A percentile compares a stretch with the other conserved stretches of the same genome.
These are phyloP conservation scores for Lasioglossum pauxillum DNA, from an alignment of 2,888 invertebrate species.

Conservation along the genomic window DNA sequence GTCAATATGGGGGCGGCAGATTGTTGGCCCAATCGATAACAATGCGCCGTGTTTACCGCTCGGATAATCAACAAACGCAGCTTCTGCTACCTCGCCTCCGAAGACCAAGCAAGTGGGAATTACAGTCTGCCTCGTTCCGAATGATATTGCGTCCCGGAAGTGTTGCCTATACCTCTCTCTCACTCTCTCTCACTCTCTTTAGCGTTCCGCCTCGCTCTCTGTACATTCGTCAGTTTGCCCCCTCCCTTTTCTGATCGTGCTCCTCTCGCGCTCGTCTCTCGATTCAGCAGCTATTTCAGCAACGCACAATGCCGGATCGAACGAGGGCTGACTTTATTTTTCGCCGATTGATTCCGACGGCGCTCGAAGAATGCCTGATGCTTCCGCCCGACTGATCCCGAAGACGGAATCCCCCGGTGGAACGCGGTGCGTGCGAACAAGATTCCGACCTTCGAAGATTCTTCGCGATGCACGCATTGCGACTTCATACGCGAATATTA, in stretches of 20 bases:
- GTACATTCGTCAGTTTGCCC: constrained; percentile 24
- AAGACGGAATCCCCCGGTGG: not conserved
- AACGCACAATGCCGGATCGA: constrained; percentile 8
- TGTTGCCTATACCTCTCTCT: constrained; percentile 35
- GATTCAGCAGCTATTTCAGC: constrained; percentile 1
- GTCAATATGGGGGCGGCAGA: constrained; percentile 79
- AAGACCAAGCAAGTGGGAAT: constrained; percentile 74
- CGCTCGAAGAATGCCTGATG: constrained; percentile 18
- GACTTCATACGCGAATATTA: not conserved
- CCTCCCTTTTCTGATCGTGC: too few species aligned
- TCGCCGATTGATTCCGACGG: constrained; percentile 14
- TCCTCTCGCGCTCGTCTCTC: not conserved
- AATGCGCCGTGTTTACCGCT: constrained; percentile 79
- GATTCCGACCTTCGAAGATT: not conserved
- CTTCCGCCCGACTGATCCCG: constrained; percentile 7
- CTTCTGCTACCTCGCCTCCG: constrained; percentile 67
- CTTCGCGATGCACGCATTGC: constrained; percentile 2
- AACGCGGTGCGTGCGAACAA: constrained; percentile 11
- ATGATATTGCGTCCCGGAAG: constrained; percentile 72
- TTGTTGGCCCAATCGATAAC: constrained; percentile 82
- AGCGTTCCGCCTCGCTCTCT: not conserved
- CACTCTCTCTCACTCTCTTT: not conserved
- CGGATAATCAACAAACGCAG: constrained; percentile 80
- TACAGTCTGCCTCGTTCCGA: constrained; percentile 66
- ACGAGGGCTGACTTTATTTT: constrained; percentile 13